Base-by-base conservation (phyloP, 2,797 vertebrate species). In the Ctenochaetus hawaiiensis region DNA sequence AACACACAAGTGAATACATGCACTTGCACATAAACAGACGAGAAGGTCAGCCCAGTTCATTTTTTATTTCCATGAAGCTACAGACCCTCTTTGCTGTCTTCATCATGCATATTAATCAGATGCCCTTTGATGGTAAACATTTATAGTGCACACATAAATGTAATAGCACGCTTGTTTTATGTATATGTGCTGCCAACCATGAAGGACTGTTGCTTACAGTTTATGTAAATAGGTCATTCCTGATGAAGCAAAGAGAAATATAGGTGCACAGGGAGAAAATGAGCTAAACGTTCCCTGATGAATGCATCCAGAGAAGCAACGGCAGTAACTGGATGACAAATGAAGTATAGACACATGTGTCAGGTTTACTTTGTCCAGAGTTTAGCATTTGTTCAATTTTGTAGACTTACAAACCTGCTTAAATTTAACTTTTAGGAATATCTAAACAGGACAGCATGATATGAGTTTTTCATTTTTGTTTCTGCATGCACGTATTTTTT, bases 51-150 rank as follows among this genome's bases (percentile, higher is more conserved):
- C 77, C 14, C 57, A 67, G 48, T 52, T 78, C 37, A 34, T 34
- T 26, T 26, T 68, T 39, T 39, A 39, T 39, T 81, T 75, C 56
- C 39, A 61, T 39, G 10, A 49, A 61, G 66, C 8, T 0, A 8
- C 44, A 49, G 57, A 74, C 49, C 22, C 22, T 30, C 22, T 81
- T 66, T 74, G 59, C 61, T 72, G 51, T 58, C 34, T 56, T 43
- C 22, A 72, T 83, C 66, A 84, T 90, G 77, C 85, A 88, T 85
- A 86, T 81, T 86, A 87, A 82, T 81, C 52, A 56, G 23, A 79
- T 79, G 80, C 67, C 70, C 78, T 87, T 86, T 82, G 78, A 91
- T 83, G 78, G 90, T 74, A 87, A 86, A 85, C 78, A 87, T 88
- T 81, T 74, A 87, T 83, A 71, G 69, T 56, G 73, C 69, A 65